Evolutionary conservation across 1,140 invertebrate species (phyloP).

Genomic region (Bombus vancouverensis): DNA sequence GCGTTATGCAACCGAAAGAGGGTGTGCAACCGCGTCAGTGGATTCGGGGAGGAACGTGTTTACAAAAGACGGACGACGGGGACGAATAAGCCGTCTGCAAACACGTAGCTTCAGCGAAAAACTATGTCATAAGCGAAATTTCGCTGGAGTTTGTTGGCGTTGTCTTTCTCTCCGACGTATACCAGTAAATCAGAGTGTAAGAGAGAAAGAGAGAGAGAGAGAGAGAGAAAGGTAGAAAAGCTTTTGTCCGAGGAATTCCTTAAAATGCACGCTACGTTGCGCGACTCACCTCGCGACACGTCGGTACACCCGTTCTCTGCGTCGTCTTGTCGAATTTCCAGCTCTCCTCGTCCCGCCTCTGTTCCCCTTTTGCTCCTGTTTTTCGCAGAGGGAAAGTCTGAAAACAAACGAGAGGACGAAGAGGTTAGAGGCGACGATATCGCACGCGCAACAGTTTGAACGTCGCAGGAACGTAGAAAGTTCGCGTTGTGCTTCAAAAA

Average conservation of each 20-base stretch:
- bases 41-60: conserved; percentile 32
- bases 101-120: conserved; percentile 51
- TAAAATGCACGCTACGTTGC: conserved; percentile 16
- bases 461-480: neutral
- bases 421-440: neutral
- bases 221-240: too few relatives aligned
- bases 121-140: conserved; percentile 57
- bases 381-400: neutral
- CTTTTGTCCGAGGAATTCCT: neutral
- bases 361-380: neutral
- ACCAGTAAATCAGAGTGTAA: neutral
- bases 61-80: conserved; percentile 23
- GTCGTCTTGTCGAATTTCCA: conserved; percentile 3
- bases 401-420: conserved; percentile 14
- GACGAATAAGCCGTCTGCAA: conserved; percentile 49
- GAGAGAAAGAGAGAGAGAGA: too few relatives aligned
- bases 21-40: neutral
- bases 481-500: neutral
- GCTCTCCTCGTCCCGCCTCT: neutral
- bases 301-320: neutral
- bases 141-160: conserved; percentile 54
- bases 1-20: conserved; percentile 7
- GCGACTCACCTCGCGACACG: conserved; percentile 18
- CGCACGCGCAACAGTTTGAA: neutral
- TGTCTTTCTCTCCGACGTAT: neutral